Evolutionary conservation across 1,140 invertebrate genomes (phyloP), one percentile per base, ranked within the genome.

Genomic region (Cotesia glomerata): DNA sequence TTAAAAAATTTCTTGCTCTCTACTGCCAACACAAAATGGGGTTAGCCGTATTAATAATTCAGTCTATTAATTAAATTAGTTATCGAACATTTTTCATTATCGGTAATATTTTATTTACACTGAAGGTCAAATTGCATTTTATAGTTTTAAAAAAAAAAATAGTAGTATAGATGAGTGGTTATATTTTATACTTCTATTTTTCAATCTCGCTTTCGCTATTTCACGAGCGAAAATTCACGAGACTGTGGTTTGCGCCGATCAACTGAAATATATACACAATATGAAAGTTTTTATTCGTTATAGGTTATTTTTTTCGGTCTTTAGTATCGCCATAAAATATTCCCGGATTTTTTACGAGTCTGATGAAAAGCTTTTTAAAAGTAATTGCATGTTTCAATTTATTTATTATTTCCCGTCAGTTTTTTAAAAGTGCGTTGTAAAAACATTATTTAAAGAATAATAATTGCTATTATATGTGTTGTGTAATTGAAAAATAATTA

Each of bases 171-270:
- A 63, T 3, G 35, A 63, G 61, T 63, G 61, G 35, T 45, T 35
- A 34, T 14, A 35, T 13, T 63, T 63, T 35, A 5, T 63, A 63
- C 35, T 62, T 62, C 9, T 63, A 39, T 63, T 63, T 63, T 14
- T n/a, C 61, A 36, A 54, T 16, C 34, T 63, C 16, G 7, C 58
- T 18, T 34, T 59, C 5, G 0, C 14, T 34, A 59, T 34, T 36
- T 14, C 35, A 14, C 34, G 35, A 35, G 32, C 7, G 35, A 63
- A 16, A 63, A 63, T 63, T 35, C 35, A 63, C 18, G 34, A 13
- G 26, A 61, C 13, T 16, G 16, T 16, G 52, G n/a, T 54, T 16
- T 58, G 54, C 54, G 14, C 59, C 59, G 34, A 61, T 61, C 59
- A 61, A n/a, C 35, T 11, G 35, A 16, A 63, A 35, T 35, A 35